These are phyloP conservation scores for Tenualosa ilisha DNA, from an alignment of 2,797 vertebrate genomes.

Conservation along the genomic window DNA sequence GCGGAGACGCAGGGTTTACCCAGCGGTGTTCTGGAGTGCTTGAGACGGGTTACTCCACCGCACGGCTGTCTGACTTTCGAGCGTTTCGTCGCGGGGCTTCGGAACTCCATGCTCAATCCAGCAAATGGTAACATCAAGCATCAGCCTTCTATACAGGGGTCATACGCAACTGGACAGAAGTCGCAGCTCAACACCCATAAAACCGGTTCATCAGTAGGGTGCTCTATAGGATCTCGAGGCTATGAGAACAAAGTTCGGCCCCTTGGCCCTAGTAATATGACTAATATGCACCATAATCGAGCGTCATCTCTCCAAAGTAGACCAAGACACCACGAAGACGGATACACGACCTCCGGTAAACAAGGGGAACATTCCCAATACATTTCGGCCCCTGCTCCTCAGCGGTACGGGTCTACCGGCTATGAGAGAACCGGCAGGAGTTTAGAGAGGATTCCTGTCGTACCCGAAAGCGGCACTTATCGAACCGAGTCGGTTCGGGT, in stretches of 20 bases:
- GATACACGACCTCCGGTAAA: slow-evolving; percentile 18
- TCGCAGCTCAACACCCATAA: slow-evolving; percentile 50
- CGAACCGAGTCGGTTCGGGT: slow-evolving; percentile 54
- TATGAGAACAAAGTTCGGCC: slow-evolving; percentile 73
- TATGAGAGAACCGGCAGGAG: slow-evolving; percentile 68
- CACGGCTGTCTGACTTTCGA: slow-evolving; percentile 92
- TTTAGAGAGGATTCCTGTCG: slow-evolving; percentile 58
- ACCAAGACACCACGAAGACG: slow-evolving; percentile 58
- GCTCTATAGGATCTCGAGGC: slow-evolving; percentile 52
- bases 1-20: slow-evolving; percentile 83
- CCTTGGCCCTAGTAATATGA: slow-evolving; percentile 73
- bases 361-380: slow-evolving; percentile 25
- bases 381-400: slow-evolving; percentile 37
- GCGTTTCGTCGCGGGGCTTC: slow-evolving; percentile 87
- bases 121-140: slow-evolving; percentile 64
- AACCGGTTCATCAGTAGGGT: slow-evolving; percentile 54
- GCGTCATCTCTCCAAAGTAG: slow-evolving; percentile 61
- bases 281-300: slow-evolving; percentile 67
- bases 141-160: slow-evolving; percentile 49
- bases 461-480: slow-evolving; percentile 54
- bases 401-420: slow-evolving; percentile 54
- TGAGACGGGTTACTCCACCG: slow-evolving; percentile 83
- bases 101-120: slow-evolving; percentile 83
- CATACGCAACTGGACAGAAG: slow-evolving; percentile 23
- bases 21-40: slow-evolving; percentile 82